Conservation (phyloP, 2,888 invertebrate genomes). For the Hypsopygia costalis region DNA sequence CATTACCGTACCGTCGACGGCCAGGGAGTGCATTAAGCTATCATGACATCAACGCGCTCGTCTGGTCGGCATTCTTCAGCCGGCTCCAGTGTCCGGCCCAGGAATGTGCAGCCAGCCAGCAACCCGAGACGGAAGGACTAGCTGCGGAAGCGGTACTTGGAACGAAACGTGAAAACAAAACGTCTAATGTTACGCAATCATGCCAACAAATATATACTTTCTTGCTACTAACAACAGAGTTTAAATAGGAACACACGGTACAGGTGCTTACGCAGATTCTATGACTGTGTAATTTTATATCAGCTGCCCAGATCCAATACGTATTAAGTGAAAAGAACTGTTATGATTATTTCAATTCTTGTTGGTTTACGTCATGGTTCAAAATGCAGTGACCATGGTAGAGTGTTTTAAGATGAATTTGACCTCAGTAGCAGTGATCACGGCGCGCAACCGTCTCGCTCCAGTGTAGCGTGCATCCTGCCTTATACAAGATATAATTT, state of each 20-base stretch:
- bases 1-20: too few relatives aligned
- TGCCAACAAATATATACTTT: slow-evolving; percentile 19
- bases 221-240: neutral
- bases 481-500: slow-evolving; percentile 58
- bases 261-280: slow-evolving; percentile 25
- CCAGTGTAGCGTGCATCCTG: slow-evolving; percentile 76
- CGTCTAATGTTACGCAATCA: slow-evolving; percentile 12
- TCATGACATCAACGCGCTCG: slow-evolving; percentile 55
- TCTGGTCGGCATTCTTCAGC: slow-evolving; percentile 68
- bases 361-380: slow-evolving; percentile 14
- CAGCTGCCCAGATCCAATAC: slow-evolving; percentile 15
- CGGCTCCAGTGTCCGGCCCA: slow-evolving; percentile 61
- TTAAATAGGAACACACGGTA: slow-evolving; percentile 14
- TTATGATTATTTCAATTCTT: slow-evolving; percentile 18
- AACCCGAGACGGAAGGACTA: slow-evolving; percentile 78
- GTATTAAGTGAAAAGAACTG: slow-evolving; percentile 20
- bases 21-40: slow-evolving; percentile 38
- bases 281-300: slow-evolving; percentile 40
- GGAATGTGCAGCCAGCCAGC: slow-evolving; percentile 69
- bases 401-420: slow-evolving; percentile 23
- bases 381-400: slow-evolving; percentile 15
- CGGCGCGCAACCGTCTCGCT: slow-evolving; percentile 74
- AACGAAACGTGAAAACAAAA: slow-evolving; percentile 39
- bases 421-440: slow-evolving; percentile 44
- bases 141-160: slow-evolving; percentile 77